Conservation (phyloP, 2,797 vertebrate genomes). For the Acanthurus leucopareius region DNA sequence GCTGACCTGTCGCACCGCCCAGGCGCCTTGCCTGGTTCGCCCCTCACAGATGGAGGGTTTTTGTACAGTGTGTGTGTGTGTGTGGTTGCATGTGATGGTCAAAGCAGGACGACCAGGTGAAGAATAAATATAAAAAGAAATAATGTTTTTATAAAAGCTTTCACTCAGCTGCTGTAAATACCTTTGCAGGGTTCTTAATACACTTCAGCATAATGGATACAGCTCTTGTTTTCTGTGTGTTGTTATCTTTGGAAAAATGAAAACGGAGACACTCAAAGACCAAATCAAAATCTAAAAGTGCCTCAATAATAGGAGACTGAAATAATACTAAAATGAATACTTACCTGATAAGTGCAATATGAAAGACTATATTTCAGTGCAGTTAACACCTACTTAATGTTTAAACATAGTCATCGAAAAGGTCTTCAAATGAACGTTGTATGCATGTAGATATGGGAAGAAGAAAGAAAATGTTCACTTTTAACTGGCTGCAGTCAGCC, state of each 20-base stretch:
- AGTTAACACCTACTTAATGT: not conserved
- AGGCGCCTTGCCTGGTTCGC: not conserved
- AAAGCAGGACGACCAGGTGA: no score
- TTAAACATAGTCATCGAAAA: not conserved
- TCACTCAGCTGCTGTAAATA: not conserved
- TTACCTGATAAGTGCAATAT: not conserved
- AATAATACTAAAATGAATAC: not conserved
- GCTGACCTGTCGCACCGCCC: slow-evolving; percentile 31
- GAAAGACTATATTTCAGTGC: not conserved
- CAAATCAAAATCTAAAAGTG: slow-evolving; percentile 26
- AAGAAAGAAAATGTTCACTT: not conserved
- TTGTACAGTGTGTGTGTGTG: not conserved
- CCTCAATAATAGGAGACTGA: slow-evolving; percentile 3
- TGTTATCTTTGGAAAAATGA: slow-evolving; percentile 16
- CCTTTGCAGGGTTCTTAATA: not conserved
- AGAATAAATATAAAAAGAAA: not conserved
- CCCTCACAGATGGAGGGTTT: slow-evolving; percentile 6
- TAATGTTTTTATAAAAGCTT: slow-evolving; percentile 6
- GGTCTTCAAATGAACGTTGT: not conserved
- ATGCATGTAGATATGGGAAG: no score
- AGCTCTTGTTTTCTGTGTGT: slow-evolving; percentile 6
- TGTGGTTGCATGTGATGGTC: not conserved
- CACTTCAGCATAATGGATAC: slow-evolving; percentile 10
- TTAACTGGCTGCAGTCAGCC: not conserved
- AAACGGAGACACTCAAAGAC: not conserved